Evolutionary conservation across 2,797 vertebrate species (phyloP).

Genomic region (Hemitrygon akajei): DNA sequence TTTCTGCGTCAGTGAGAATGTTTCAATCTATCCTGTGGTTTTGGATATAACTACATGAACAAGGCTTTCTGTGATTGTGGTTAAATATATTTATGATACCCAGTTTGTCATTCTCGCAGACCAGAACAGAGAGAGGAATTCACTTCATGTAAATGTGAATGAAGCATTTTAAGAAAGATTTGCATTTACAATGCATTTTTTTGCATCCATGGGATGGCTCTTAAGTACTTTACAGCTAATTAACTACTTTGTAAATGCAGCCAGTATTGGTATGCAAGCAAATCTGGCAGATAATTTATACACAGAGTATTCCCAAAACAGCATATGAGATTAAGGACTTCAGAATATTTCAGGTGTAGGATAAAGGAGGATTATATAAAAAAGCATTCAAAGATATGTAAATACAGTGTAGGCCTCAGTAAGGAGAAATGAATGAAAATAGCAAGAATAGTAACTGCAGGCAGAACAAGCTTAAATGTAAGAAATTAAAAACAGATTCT

Average conservation of each 20-base stretch:
- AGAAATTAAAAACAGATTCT: no score
- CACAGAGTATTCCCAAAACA: background rate
- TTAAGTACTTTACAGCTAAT: background rate
- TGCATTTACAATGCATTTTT: background rate
- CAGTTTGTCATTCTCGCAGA: background rate
- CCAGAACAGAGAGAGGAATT: background rate
- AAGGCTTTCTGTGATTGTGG: background rate
- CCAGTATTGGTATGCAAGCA: background rate
- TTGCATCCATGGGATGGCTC: background rate
- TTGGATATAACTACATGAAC: background rate
- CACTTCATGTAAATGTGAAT: background rate
- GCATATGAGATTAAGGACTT: slow-evolving; percentile 26
- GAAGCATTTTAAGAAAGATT: background rate
- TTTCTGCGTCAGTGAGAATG: background rate
- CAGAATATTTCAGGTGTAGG: background rate
- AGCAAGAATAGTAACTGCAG: background rate
- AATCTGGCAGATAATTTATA: slow-evolving; percentile 4
- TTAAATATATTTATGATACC: background rate
- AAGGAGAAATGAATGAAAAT: background rate
- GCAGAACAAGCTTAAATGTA: background rate
- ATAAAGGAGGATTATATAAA: background rate
- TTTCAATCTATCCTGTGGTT: background rate
- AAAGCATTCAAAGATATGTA: background rate
- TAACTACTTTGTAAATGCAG: slow-evolving; percentile 13
- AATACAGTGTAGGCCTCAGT: background rate